A percentile compares a stretch with the other conserved stretches of the same genome.
Evolutionary conservation across 2,797 vertebrate species (phyloP).

Genomic region (Halcyon leucocephala): DNA sequence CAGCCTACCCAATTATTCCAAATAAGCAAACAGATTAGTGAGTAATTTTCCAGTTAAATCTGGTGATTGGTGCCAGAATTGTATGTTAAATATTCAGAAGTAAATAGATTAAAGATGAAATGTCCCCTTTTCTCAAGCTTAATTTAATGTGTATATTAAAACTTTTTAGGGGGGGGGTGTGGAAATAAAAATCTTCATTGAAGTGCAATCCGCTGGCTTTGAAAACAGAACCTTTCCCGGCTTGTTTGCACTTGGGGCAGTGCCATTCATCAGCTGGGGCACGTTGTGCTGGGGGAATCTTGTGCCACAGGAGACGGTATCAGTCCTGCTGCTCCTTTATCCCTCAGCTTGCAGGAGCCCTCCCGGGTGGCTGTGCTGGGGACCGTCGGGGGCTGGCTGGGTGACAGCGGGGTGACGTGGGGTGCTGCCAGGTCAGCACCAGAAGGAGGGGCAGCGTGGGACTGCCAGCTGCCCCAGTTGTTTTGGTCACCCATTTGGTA

Average conservation of each 20-base stretch:
- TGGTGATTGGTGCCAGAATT: conserved; percentile 96
- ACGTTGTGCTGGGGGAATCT: conserved; percentile 24
- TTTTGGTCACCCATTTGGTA: background rate
- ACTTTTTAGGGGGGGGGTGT: conserved; percentile 74
- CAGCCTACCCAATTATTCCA: conserved; percentile 99
- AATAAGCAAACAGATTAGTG: conserved; percentile 99
- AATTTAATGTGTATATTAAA: conserved; percentile 87
- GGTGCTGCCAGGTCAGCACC: fast-evolving
- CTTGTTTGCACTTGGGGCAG: conserved; percentile 71
- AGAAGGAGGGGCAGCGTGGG: background rate
- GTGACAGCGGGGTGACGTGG: fast-evolving
- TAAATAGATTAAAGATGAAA: conserved; percentile 96
- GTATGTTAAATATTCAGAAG: conserved; percentile 93
- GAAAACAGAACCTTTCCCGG: conserved; percentile 60
- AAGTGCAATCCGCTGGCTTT: conserved; percentile 72
- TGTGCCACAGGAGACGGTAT: conserved; percentile 60
- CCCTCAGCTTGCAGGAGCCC: conserved; percentile 53
- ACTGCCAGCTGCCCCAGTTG: fast-evolving
- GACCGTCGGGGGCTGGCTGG: background rate
- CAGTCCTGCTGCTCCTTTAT: conserved; percentile 60
- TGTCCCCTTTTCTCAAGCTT: conserved; percentile 83
- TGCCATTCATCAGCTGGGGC: conserved; percentile 58
- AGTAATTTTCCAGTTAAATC: conserved; percentile 98
- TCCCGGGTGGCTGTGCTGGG: conserved; percentile 13
- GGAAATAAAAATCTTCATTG: conserved; percentile 67